Base-by-base conservation (phyloP, 2,888 invertebrate genomes). In the Teinopalpus imperialis region DNA sequence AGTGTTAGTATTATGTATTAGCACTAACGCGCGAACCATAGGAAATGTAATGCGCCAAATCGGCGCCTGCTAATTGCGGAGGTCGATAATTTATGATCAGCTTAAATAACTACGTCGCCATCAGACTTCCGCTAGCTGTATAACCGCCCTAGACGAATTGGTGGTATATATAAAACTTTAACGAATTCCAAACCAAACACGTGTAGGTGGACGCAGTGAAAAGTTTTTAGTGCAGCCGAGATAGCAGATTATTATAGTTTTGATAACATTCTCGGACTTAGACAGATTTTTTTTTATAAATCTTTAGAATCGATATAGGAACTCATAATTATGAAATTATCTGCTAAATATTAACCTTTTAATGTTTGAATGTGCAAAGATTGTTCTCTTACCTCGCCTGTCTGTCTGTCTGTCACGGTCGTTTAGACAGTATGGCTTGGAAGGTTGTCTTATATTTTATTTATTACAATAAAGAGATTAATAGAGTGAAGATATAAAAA, bases 31-130 rank as follows among this genome's bases (percentile, higher is more conserved):
- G 51, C 46, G 37, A 50, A 48, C 42, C 55, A 49, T 62, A 69
- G 66, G 61, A 70, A 71, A 69, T 64, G 66, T 68, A 75, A 73
- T 76, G 70, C 81, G 79, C 74, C 79, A 78, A 82, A 81, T 81
- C 71, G 82, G 79, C 81, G 83, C 83, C 81, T 74, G 59, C 76
- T 86, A 80, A 83, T 83, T 82, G 83, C 78, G 72, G 71, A 76
- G 78, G 75, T 60, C 59, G 74, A 69, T 81, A 76, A 83, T 82
- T 82, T 83, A 82, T 72, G 77, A 74, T 66, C 71, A 66, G 59
- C 62, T 70, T 69, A 68, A 71, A 74, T 74, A 73, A 61, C 69
- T 66, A 64, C 68, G 66, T 63, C 57, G 63, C 61, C 62, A 60
- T 53, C 64, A 65, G 65, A 68, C 61, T 66, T 64, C 68, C 70